Base-by-base conservation (phyloP, 2,888 invertebrate genomes). In the Stomorhina lunata region DNA sequence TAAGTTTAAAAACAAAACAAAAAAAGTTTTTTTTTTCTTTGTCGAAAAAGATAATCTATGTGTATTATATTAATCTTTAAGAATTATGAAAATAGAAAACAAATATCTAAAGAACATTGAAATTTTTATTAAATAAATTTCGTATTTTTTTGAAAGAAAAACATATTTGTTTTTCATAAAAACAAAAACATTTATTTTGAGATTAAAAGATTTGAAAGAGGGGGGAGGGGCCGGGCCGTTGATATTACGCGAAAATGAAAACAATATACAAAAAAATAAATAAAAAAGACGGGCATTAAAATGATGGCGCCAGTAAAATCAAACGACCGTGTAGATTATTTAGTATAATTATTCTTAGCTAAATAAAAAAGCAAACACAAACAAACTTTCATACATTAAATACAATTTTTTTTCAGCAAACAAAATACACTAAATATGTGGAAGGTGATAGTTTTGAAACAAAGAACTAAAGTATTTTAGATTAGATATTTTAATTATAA, bases 261-360 rank as follows among this genome's bases (percentile, higher is more conserved):
- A 50, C n/a, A n/a, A n/a, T n/a, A n/a, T n/a, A 22, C 1, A 50
- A 40, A 25, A 20, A 57, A 22, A 50, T 10, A 55, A 27, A 22
- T 4, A 57, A 34, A 17, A 20, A 15, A 63, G 76, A 59, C 57
- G 32, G 53, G 53, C 40, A 63, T 43, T 61, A 40, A 48, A 45
- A 17, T 50, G 63, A 59, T 81, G 84, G 84, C 84, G 84, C 83
- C 84, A 84, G 59, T 55, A 72, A 76, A 81, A 80, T 43, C 68
- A 82, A 75, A 83, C 65, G 79, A 79, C 69, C 78, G 57, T 73
- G 73, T 75, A 78, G 69, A 81, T 65, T 78, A 75, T 78, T 68
- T 69, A 75, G 57, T 73, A 73, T 57, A 61, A 65, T 69, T 63
- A 27, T 53, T 55, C 6, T 68, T 45, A 55, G 25, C 45, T 66